Base-by-base conservation (phyloP, 2,797 vertebrate species). In the Numenius phaeopus region DNA sequence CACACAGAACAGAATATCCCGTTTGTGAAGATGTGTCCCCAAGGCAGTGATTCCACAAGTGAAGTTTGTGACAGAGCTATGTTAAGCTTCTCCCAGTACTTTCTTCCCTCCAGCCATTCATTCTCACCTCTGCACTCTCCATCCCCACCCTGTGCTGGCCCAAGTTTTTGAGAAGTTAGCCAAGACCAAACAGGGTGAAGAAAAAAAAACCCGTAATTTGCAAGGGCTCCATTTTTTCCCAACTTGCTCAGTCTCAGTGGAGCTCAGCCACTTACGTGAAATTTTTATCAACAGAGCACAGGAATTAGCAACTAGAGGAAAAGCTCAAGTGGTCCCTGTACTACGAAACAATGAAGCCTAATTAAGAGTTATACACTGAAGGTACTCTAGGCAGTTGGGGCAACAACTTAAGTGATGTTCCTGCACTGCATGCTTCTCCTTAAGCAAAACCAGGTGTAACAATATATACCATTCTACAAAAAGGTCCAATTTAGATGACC, bases 221-320 rank as follows among this genome's bases (percentile, higher is more conserved):
- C 39, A 83, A 70, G 14, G 49, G 30, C 21, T 78, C 24, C 3
- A 0, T 42, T 89, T 91, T 19, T 79, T 14, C 26, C 27, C 23
- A 76, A 16, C 17, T 72, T 27, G 14, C 58, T 75, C 22, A 57
- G 44, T 59, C 52, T 39, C 57, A 55, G 0, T 7, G 22, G 59
- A 82, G 29, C 52, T 61, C 0, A 0, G 4, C 46, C 17, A 76
- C 20, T 79, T 19, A 21, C 0, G 0, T 62, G 42, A 76, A 17
- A 55, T 76, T 61, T 34, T 1, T 30, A 46, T 6, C 73, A 77
- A 27, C 46, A 47, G 9, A 70, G 64, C 30, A 83, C 32, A 59
- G 82, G 32, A 85, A 77, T 40, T 44, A 32, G 58, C 47, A 93
- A 26, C 75, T 17, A 55, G 40, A 84, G 40, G 40, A 83, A 64